phyloP scores from a whole-genome alignment of 1,140 invertebrate genomes.

The Telenomus remus region DNA sequence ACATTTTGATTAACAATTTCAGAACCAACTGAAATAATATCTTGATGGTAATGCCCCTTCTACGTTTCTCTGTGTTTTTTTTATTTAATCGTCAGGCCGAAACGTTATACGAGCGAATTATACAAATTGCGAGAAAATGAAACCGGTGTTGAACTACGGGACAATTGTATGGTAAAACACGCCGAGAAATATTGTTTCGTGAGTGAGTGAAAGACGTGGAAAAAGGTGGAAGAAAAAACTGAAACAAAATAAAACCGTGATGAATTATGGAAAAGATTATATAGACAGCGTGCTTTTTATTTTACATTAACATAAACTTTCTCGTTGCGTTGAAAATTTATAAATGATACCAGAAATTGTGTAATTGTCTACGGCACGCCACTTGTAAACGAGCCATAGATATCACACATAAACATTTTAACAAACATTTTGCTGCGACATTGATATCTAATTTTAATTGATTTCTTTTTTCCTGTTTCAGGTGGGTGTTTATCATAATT shows the following conservation, averaged over 20 bases:
- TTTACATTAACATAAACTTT: constrained; percentile 5
- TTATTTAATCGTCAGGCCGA: too few species aligned
- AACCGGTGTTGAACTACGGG: neutral
- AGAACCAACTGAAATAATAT: too few species aligned
- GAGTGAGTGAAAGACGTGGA: constrained; percentile 4
- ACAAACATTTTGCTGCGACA: too few species aligned
- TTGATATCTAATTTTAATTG: neutral
- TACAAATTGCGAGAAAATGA: too few species aligned
- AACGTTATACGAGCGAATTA: too few species aligned
- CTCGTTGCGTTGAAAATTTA: constrained; percentile 1
- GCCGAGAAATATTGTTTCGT: neutral
- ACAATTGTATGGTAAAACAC: constrained; percentile 1
- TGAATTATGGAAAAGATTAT: constrained; percentile 7
- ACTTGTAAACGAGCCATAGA: neutral
- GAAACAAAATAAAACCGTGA: constrained; percentile 1
- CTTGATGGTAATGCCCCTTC: too few species aligned
- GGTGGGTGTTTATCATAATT: too few species aligned
- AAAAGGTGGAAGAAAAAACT: neutral
- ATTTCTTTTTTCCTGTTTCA: constrained; percentile 1
- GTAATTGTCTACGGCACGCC: neutral
- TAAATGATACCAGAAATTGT: neutral
- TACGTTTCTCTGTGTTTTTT: too few species aligned
- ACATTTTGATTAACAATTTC: too few species aligned
- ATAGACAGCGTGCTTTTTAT: neutral
- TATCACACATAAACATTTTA: neutral